Conservation (phyloP, 2,888 invertebrate genomes). For the Ennomos quercinarius region DNA sequence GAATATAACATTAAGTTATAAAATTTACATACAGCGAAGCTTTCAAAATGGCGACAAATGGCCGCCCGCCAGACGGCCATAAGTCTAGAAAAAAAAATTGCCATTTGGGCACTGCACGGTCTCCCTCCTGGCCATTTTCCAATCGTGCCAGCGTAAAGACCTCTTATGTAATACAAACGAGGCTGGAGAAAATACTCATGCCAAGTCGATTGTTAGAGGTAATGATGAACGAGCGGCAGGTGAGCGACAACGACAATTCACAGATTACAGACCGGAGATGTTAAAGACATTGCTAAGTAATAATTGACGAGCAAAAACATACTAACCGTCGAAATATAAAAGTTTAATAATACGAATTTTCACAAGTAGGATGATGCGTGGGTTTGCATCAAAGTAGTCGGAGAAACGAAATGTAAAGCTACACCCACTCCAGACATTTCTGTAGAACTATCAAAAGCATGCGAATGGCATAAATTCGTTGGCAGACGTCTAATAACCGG, state of each 20-base stretch:
- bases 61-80: constrained; percentile 63
- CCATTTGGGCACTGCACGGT: constrained; percentile 57
- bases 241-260: constrained; percentile 39
- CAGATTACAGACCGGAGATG: constrained; percentile 23
- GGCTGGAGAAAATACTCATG: constrained; percentile 45
- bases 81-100: constrained; percentile 62
- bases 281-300: constrained; percentile 17
- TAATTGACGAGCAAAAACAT: constrained; percentile 17
- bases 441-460: constrained; percentile 36
- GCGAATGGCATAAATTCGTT: constrained; percentile 29
- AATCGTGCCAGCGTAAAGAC: constrained; percentile 61
- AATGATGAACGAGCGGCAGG: constrained; percentile 53
- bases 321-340: constrained; percentile 15
- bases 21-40: constrained; percentile 36
- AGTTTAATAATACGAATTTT: constrained; percentile 14
- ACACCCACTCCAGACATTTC: constrained; percentile 39
- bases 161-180: constrained; percentile 46
- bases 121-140: constrained; percentile 62
- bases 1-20: constrained; percentile 29
- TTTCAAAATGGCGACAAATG: constrained; percentile 55
- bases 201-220: constrained; percentile 47
- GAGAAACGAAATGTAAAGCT: constrained; percentile 26
- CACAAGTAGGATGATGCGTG: constrained; percentile 45
- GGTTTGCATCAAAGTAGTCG: constrained; percentile 50
- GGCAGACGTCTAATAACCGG: constrained; percentile 18